Base-by-base conservation (phyloP, 2,888 invertebrate genomes). In the Apotomis capreana region DNA sequence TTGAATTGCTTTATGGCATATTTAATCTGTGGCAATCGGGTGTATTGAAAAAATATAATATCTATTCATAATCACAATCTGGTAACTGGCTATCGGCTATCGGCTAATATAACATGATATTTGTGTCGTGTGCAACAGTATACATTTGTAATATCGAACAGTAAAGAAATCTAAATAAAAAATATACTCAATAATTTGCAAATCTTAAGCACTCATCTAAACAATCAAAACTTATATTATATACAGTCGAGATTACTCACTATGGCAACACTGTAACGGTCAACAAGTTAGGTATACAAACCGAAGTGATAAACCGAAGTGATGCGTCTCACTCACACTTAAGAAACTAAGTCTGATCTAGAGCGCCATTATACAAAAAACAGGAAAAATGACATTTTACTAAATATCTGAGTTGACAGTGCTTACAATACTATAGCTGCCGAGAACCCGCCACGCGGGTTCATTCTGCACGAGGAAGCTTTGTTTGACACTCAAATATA, bases 221-320 rank as follows among this genome's bases (percentile, higher is more conserved):
- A 88, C 85, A 86, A 88, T 86, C 84, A 89, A 89, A 90, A 89
- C 89, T 89, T 89, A 88, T 83, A 46, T 81, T 90, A 91, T 91
- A 87, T 92, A 92, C 92, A 92, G 87, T 91, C 90, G 83, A 89
- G 90, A 87, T 90, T 90, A 90, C 87, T 89, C 83, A 92, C 91
- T 92, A 93, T 91, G 91, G 92, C 92, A 92, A 93, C 92, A 91
- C 89, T 87, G 88, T 88, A 91, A 90, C 88, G 88, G 89, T 89
- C 90, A 92, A 92, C 92, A 89, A 90, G 87, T 83, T 79, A 79
- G 77, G 78, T 78, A 86, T 84, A 87, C 88, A 89, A 92, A 90
- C 87, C 87, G 87, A 89, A 89, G 85, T 83, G 84, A 84, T 86
- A 89, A 92, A 90, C 87, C 87, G 87, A 89, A 89, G 85, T 83